These are phyloP conservation scores for Drosophila yooni DNA, from an alignment of 2,888 invertebrate species.

Conservation along the genomic window DNA sequence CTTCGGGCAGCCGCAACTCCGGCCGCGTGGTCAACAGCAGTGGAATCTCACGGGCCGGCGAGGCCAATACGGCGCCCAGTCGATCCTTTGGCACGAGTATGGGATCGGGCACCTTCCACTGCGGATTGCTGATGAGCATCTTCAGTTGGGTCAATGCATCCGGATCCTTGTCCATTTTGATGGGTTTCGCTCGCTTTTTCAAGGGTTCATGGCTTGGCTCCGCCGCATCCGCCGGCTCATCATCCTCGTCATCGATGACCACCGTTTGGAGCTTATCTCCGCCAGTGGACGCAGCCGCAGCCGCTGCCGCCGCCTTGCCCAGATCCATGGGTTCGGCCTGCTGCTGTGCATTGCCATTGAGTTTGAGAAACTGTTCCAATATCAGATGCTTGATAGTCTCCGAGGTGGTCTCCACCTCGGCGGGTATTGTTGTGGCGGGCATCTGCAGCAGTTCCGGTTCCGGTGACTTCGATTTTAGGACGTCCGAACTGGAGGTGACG, in stretches of 20 bases:
- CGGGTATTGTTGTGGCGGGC: conserved; percentile 83
- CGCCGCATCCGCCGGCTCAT: conserved; percentile 65
- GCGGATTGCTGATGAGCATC: conserved; percentile 88
- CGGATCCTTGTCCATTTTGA: conserved; percentile 86
- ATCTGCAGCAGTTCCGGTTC: conserved; percentile 86
- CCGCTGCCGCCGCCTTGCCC: conserved; percentile 82
- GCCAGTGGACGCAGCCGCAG: background rate
- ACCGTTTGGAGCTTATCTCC: conserved; percentile 86
- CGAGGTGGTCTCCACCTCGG: conserved; percentile 88
- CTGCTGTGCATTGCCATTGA: conserved; percentile 72
- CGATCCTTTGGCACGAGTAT: conserved; percentile 92
- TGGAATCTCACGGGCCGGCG: conserved; percentile 92
- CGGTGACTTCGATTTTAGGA: conserved; percentile 87
- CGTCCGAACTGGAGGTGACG: conserved; percentile 89
- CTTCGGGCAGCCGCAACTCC: conserved; percentile 90
- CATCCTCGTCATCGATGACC: conserved; percentile 80
- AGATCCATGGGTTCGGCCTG: conserved; percentile 90
- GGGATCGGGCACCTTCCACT: conserved; percentile 92
- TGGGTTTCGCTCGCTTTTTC: conserved; percentile 85
- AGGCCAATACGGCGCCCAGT: conserved; percentile 89
- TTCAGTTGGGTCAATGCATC: conserved; percentile 90
- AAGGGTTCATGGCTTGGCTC: conserved; percentile 82
- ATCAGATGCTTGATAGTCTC: conserved; percentile 85
- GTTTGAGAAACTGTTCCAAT: conserved; percentile 80
- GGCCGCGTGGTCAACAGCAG: conserved; percentile 89